Evolutionary conservation across 2,888 invertebrate species (phyloP).

Genomic region (Peribatodes rhomboidaria): DNA sequence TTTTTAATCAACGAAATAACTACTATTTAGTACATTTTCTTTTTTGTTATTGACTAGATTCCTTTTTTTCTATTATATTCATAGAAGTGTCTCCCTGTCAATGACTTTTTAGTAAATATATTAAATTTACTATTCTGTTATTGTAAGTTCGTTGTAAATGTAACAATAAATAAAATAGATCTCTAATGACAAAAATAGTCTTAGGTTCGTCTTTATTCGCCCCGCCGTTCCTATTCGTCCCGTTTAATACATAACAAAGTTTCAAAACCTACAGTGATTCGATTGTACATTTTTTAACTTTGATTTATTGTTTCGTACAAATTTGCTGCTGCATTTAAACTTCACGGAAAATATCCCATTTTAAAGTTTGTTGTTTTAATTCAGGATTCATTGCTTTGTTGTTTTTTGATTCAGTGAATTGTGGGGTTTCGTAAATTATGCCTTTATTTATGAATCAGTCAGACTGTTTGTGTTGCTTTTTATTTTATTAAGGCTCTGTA

Average conservation of each 20-base stretch:
- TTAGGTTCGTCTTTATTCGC: no score
- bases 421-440: conserved; percentile 11
- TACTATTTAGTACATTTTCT: no score
- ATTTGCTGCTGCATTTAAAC: conserved; percentile 6
- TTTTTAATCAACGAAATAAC: no score
- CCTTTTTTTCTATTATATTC: no score
- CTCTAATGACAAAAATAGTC: no score
- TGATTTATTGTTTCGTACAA: conserved; percentile 18
- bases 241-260: neutral
- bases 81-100: no score
- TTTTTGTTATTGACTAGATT: no score
- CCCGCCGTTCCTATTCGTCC: no score
- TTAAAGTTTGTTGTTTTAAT: conserved; percentile 20
- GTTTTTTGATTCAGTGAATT: conserved; percentile 19
- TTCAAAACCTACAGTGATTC: neutral
- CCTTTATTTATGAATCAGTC: conserved; percentile 12
- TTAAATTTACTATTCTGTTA: no score
- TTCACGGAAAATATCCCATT: conserved; percentile 19
- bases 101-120: no score
- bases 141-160: no score
- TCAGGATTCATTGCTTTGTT: conserved; percentile 15
- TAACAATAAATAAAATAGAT: no score
- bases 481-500: neutral
- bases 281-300: neutral
- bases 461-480: neutral